Conservation (phyloP, 1,140 invertebrate species). For the Drosophila sp. region DNA sequence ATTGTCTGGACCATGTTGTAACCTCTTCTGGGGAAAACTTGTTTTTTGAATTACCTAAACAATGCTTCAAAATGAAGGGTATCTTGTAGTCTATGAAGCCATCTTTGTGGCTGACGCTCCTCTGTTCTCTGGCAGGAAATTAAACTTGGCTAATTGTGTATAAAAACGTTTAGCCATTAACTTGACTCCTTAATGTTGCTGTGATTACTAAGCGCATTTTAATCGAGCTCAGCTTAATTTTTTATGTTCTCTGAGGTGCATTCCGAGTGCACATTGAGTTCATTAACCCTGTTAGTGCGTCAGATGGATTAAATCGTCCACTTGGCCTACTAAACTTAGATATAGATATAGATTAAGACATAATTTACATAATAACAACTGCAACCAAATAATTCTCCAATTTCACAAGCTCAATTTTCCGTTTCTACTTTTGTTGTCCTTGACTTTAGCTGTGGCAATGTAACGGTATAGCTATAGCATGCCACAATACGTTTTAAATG, state of each 20-base stretch:
- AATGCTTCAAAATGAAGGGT: not conserved
- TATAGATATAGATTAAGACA: too few species aligned
- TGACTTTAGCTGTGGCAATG: constrained; percentile 9
- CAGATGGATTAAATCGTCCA: not conserved
- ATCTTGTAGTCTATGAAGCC: constrained; percentile 4
- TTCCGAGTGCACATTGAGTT: constrained; percentile 19
- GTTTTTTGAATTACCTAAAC: not conserved
- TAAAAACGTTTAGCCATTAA: constrained; percentile 75
- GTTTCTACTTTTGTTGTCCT: constrained; percentile 6
- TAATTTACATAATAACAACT: not conserved
- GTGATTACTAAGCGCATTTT: constrained; percentile 59
- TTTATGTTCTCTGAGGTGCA: constrained; percentile 13
- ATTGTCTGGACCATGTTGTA: constrained; percentile 27
- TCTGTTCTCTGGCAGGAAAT: constrained; percentile 60
- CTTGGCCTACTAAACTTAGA: not conserved
- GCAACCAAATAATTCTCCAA: constrained; percentile 1
- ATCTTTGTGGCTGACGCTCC: constrained; percentile 1
- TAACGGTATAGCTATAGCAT: constrained; percentile 18
- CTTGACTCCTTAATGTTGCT: constrained; percentile 61
- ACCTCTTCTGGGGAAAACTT: constrained; percentile 15
- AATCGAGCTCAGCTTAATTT: constrained; percentile 2
- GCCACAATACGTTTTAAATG: constrained; percentile 1
- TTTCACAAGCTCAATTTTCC: not conserved
- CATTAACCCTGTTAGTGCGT: not conserved
- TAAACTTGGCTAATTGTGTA: constrained; percentile 72